Percentiles rank a stretch among this genome's conserved stretches.
phyloP scores from a whole-genome alignment of 2,888 invertebrate species.

The Sturmia bella region DNA sequence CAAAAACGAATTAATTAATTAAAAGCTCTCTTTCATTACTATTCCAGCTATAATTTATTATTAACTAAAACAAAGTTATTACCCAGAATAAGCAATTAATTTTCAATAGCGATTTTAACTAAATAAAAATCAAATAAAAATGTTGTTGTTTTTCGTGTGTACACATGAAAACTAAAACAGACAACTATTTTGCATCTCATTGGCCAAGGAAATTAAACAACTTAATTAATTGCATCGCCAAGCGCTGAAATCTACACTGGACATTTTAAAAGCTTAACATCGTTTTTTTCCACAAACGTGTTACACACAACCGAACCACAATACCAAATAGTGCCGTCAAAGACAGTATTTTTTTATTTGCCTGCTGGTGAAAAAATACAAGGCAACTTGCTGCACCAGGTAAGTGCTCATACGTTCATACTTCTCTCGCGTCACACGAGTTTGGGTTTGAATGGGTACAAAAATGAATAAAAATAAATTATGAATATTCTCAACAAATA shows the following conservation, averaged over 20 bases:
- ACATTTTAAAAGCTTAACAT: slow-evolving; percentile 36
- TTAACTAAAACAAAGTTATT: not conserved
- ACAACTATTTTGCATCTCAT: slow-evolving; percentile 68
- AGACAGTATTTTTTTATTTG: not conserved
- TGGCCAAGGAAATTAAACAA: slow-evolving; percentile 55
- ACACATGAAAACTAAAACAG: slow-evolving; percentile 52
- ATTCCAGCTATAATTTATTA: not conserved
- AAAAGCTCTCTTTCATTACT: slow-evolving; percentile 13
- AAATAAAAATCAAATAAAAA: slow-evolving; percentile 49
- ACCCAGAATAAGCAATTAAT: not conserved
- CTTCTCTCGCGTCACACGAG: not conserved
- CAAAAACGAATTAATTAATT: slow-evolving; percentile 16
- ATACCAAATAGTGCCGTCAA: slow-evolving; percentile 7
- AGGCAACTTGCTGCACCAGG: slow-evolving; percentile 33
- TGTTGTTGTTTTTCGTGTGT: slow-evolving; percentile 15
- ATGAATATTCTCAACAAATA: slow-evolving; percentile 67
- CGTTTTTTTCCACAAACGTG: not conserved
- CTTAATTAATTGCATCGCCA: slow-evolving; percentile 67
- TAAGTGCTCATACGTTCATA: not conserved
- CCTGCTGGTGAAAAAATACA: slow-evolving; percentile 27
- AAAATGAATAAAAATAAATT: slow-evolving; percentile 54
- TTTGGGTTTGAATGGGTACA: not conserved
- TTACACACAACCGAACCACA: not conserved
- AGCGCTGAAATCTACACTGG: slow-evolving; percentile 61
- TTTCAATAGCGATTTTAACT: not conserved